These are phyloP conservation scores for Halichoerus grypus DNA, from an alignment of 2,113 vertebrate species.

Conservation along the genomic window DNA sequence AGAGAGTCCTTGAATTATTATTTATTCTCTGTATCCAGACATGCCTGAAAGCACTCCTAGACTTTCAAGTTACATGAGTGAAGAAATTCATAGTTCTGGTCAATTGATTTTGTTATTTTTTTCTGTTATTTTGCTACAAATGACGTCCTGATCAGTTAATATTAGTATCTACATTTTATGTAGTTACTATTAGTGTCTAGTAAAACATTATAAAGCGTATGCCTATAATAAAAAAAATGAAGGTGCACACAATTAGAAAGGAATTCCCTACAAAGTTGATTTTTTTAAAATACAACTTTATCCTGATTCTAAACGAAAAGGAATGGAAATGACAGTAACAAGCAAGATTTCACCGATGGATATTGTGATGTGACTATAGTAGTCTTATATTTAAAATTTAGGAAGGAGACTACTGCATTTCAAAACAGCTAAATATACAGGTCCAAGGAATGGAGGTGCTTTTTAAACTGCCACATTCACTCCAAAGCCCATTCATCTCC, in stretches of 20 bases:
- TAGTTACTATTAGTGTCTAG: not conserved
- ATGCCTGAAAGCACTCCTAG: not conserved
- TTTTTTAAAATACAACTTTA: not conserved
- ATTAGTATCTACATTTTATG: not conserved
- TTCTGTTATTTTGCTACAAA: not conserved
- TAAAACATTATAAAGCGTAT: not conserved
- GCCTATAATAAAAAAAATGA: not conserved
- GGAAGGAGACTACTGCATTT: not conserved
- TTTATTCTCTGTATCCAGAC: not conserved
- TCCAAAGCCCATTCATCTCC: not conserved
- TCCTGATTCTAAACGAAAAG: not conserved
- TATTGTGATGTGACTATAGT: not conserved
- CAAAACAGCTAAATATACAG: not conserved
- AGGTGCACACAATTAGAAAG: not conserved
- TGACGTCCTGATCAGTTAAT: not conserved
- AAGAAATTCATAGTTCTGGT: not conserved
- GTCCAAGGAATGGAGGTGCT: not conserved
- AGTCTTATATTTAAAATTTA: not conserved
- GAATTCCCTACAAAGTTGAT: not conserved
- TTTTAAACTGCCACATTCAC: not conserved
- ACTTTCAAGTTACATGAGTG: not conserved
- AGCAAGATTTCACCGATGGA: not conserved
- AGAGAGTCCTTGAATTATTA: not conserved
- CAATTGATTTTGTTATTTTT: not conserved
- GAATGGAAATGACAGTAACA: not conserved